phyloP scores from a whole-genome alignment of 2,113 vertebrate species.

The Noturus placidus region DNA sequence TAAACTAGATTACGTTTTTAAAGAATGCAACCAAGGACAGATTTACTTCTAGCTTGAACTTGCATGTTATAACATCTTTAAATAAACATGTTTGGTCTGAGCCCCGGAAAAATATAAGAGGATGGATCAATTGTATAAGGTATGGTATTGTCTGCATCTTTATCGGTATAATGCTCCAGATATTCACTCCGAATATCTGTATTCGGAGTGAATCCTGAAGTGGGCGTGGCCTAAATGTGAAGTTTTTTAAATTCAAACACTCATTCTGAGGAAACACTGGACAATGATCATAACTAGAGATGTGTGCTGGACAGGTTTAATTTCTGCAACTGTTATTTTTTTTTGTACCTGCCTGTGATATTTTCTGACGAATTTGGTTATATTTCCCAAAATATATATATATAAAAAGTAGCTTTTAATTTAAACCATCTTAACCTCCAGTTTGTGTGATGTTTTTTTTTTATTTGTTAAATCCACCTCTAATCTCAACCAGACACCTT shows the following conservation, averaged over 20 bases:
- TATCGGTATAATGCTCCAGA: not conserved
- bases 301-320: not conserved
- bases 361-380: not conserved
- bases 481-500: not conserved
- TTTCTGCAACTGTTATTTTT: not conserved
- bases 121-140: not conserved
- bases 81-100: not conserved
- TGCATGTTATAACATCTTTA: not conserved
- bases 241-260: not conserved
- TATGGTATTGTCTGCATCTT: too few species aligned
- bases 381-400: not conserved
- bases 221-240: not conserved
- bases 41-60: slow-evolving; percentile 15
- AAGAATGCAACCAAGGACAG: not conserved
- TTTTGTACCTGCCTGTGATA: not conserved
- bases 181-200: too few species aligned
- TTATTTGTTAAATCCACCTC: not conserved
- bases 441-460: not conserved
- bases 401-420: not conserved
- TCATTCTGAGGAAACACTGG: not conserved
- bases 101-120: not conserved
- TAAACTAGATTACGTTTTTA: slow-evolving; percentile 14
- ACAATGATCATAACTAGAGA: not conserved
- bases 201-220: not conserved
- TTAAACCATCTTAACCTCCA: not conserved